Evolutionary conservation across 2,888 invertebrate genomes (phyloP), one percentile per base, ranked within the genome.

Genomic region (Polyommatus iphigenia): DNA sequence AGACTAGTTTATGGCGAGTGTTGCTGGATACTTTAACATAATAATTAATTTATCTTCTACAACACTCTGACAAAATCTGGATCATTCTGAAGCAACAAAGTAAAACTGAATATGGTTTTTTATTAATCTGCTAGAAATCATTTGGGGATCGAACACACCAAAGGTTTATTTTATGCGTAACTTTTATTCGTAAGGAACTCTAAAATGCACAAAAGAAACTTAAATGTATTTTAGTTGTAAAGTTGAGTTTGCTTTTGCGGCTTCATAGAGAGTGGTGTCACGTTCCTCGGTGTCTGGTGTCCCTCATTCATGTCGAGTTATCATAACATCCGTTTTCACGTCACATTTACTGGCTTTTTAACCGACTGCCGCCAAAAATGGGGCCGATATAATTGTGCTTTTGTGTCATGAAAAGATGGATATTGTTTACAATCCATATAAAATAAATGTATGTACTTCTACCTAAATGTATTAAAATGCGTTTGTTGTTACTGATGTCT

Each of bases 211-310:
- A 72, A 72, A 41, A 41, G 20, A 20, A 41, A 71, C 29, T 7
- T 41, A 41, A 50, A 75, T 29, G 29, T 75, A 73, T 54, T 29
- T 50, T 29, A 46, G 46, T 41, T 46, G 73, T 46, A 13, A 24
- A 13, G 41, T 75, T 73, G 18, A 54, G 54, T 50, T 75, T 20
- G 29, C 29, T 54, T 73, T 54, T 50, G 75, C 24, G 75, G 75
- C 75, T 75, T 75, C 75, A 10, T 75, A 75, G 54, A 73, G 50
- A 75, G 75, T 75, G 75, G 75, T 75, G 5, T 75, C 75, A 18
- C 20, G 75, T 75, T 54, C 29, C 75, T 18, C 75, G 75, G 75
- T 73, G 29, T 75, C 75, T 24, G 10, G 54, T 75, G 18, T 54
- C 54, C 54, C 29, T 75, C 75, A 54, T 75, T 54, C 75, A 75